These are phyloP conservation scores for Helleia helle DNA, from an alignment of 2,888 invertebrate genomes.

Conservation along the genomic window DNA sequence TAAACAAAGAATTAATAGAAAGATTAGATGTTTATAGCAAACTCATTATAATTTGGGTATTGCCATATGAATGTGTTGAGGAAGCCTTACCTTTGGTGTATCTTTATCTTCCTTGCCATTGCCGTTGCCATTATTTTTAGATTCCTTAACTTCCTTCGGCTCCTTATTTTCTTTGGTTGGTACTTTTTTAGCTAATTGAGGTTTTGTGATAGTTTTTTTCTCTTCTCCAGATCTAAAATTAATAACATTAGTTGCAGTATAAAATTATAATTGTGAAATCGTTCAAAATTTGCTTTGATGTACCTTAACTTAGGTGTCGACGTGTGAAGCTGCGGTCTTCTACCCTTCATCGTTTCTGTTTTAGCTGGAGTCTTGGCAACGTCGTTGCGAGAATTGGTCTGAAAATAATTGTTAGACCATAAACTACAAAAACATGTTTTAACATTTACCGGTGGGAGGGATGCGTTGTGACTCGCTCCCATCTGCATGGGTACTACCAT, in stretches of 20 bases:
- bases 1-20: background rate
- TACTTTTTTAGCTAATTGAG: conserved; percentile 36
- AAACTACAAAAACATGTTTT: too few species aligned
- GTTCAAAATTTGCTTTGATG: too few species aligned
- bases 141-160: conserved; percentile 45
- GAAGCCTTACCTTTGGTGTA: conserved; percentile 26
- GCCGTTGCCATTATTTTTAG: conserved; percentile 27
- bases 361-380: conserved; percentile 36
- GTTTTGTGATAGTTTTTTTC: conserved; percentile 26
- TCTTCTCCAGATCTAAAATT: conserved; percentile 33
- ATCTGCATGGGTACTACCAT: too few species aligned
- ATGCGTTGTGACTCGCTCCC: too few species aligned
- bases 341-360: conserved; percentile 32
- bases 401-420: conserved; percentile 16
- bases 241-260: too few species aligned
- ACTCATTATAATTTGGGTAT: too few species aligned
- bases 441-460: too few species aligned
- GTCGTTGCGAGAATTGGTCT: conserved; percentile 51
- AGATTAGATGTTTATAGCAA: too few species aligned
- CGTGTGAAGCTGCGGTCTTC: conserved; percentile 44
- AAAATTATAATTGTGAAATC: too few species aligned
- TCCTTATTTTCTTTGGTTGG: conserved; percentile 55
- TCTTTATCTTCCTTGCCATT: conserved; percentile 35
- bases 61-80: too few species aligned
- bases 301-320: conserved; percentile 60